phyloP scores from a whole-genome alignment of 2,797 vertebrate genomes.

The Furcifer pardalis region DNA sequence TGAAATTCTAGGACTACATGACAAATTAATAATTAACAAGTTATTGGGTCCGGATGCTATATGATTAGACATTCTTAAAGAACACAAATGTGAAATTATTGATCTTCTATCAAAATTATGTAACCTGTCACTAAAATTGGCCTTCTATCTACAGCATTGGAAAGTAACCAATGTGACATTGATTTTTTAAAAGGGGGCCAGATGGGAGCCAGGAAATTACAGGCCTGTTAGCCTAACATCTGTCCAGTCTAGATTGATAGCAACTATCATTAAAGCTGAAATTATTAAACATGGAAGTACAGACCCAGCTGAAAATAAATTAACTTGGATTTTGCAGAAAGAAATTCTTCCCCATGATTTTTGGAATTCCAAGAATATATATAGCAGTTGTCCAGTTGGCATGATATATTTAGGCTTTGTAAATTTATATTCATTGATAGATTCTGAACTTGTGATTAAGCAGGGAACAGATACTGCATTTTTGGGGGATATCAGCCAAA shows the following conservation, averaged over 20 bases:
- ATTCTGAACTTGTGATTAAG: not conserved
- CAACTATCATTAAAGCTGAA: constrained; percentile 5
- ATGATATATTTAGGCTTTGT: not conserved
- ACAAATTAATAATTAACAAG: constrained; percentile 12
- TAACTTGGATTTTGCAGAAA: not conserved
- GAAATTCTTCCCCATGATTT: not conserved
- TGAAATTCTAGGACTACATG: not conserved
- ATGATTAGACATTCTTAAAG: not conserved
- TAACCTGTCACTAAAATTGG: constrained; percentile 16
- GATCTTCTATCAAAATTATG: constrained; percentile 9
- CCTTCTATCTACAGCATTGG: not conserved
- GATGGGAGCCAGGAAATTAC: constrained; percentile 8
- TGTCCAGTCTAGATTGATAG: constrained; percentile 16
- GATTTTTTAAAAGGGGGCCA: constrained; percentile 15
- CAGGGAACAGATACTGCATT: not conserved
- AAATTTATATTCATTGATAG: not conserved
- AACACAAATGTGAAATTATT: constrained; percentile 19
- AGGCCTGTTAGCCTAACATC: not conserved
- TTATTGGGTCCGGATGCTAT: not conserved
- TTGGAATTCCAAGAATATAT: not conserved
- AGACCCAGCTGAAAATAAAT: not conserved
- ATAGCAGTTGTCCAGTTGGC: not conserved
- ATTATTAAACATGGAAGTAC: not conserved
- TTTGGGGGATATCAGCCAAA: not conserved
- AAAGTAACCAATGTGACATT: constrained; percentile 8